These are phyloP conservation scores for Caenorhabditis doughertyi DNA, from an alignment of 2,888 invertebrate species.

Conservation along the genomic window DNA sequence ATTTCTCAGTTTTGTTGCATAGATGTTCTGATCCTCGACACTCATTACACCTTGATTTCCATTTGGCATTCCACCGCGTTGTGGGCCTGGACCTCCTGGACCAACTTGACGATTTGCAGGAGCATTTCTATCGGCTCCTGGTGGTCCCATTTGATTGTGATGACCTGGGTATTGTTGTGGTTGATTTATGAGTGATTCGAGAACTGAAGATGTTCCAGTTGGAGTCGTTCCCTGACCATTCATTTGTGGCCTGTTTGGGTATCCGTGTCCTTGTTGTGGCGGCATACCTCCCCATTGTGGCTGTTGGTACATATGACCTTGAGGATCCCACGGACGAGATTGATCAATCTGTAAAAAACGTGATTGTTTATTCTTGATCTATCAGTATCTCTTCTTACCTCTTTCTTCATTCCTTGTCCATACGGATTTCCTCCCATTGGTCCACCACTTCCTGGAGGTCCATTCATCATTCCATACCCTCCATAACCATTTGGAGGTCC, in stretches of 20 bases:
- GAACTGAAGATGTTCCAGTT: slow-evolving; percentile 64
- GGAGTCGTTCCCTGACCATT: slow-evolving; percentile 51
- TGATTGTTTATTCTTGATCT: neutral
- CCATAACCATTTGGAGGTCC: slow-evolving; percentile 30
- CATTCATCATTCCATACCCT: slow-evolving; percentile 57
- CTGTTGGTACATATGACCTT: slow-evolving; percentile 60
- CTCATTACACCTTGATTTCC: slow-evolving; percentile 48
- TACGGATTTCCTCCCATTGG: slow-evolving; percentile 47
- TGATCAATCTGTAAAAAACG: slow-evolving; percentile 48
- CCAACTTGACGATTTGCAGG: neutral
- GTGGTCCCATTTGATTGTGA: slow-evolving; percentile 46
- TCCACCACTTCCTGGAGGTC: slow-evolving; percentile 34
- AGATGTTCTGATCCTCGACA: slow-evolving; percentile 63
- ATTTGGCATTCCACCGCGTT: slow-evolving; percentile 26
- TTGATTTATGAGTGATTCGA: slow-evolving; percentile 72
- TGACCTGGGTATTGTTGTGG: slow-evolving; percentile 67
- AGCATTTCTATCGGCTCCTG: slow-evolving; percentile 32
- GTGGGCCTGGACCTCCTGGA: slow-evolving; percentile 8
- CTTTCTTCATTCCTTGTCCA: slow-evolving; percentile 42
- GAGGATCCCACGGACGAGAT: slow-evolving; percentile 56
- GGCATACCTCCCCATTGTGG: slow-evolving; percentile 46
- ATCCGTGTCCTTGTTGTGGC: slow-evolving; percentile 52
- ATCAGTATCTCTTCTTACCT: slow-evolving; percentile 20
- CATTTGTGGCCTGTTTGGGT: slow-evolving; percentile 57
- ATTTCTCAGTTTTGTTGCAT: slow-evolving; percentile 66